phyloP scores from a whole-genome alignment of 1,140 invertebrate genomes.

The Drosophila kanapiae region DNA sequence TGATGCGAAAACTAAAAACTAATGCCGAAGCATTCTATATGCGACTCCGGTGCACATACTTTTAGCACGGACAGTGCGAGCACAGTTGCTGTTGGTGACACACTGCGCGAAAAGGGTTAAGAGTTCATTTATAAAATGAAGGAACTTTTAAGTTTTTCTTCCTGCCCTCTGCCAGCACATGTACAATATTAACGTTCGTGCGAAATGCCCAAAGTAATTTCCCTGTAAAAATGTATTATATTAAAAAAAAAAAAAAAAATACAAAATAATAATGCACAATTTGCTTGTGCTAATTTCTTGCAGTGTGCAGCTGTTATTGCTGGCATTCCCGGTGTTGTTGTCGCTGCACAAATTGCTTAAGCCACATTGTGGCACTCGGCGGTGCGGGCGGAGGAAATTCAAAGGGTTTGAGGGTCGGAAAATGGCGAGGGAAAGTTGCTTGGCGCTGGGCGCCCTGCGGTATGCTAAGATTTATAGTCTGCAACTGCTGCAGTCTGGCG shows the following conservation, averaged over 20 bases:
- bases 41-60: conserved; percentile 59
- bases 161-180: too few relatives aligned
- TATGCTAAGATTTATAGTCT: conserved; percentile 80
- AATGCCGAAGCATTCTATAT: conserved; percentile 55
- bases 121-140: background rate
- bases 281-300: background rate
- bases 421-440: conserved; percentile 51
- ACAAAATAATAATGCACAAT: too few relatives aligned
- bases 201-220: too few relatives aligned
- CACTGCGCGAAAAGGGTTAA: background rate
- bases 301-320: conserved; percentile 27
- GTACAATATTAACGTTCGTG: too few relatives aligned
- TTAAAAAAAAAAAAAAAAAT: background rate
- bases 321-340: conserved; percentile 44
- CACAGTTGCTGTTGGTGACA: conserved; percentile 27
- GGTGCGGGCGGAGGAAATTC: conserved; percentile 8
- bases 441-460: conserved; percentile 65
- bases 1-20: conserved; percentile 79
- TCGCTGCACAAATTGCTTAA: conserved; percentile 76
- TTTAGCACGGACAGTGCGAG: conserved; percentile 54
- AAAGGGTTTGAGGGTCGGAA: background rate
- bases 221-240: too few relatives aligned
- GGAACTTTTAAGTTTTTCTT: too few relatives aligned
- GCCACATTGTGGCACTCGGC: conserved; percentile 69
- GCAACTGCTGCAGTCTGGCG: conserved; percentile 56